Base-by-base conservation (phyloP, 1,140 invertebrate genomes). In the Eriosoma lanigerum region DNA sequence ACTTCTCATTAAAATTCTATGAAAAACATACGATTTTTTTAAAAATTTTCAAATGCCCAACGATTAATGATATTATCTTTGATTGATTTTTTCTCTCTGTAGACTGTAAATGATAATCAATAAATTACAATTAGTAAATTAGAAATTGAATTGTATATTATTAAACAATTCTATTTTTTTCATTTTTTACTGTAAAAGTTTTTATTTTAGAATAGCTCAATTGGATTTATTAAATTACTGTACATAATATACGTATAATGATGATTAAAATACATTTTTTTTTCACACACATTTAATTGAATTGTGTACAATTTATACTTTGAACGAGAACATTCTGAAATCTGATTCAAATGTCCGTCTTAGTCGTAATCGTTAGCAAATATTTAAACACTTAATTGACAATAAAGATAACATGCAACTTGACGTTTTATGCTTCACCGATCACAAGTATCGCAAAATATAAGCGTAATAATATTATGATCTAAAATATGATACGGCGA, bases 331-430 rank as follows among this genome's bases (percentile, higher is more conserved):
- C 3, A 29, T 17, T 29, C 52, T 32, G 19, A 50, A 9, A 72
- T 62, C 58, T 13, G 2, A 29, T 50, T 26, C 26, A 48, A 72
- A 72, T 17, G 26, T 9, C 10, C 29, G 17, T 72, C 52, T 48
- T 58, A 38, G 8, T 38, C 32, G 3, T 54, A 78, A 62, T 78
- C 54, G 54, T 19, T 78, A 46, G 17, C 17, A 78, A 62, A 78
- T 78, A 78, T 62, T 48, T 62, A 78, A 78, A 62, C 17, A 21
- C 4, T 8, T n/a, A 38, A 38, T 38, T 4, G 8, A 38, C 21
- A 29, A 62, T 44, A 46, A 58, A 46, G 38, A 60, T 76, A 76
- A 76, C 6, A 32, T 15, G 12, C 46, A 15, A 60, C 73, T 60
- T 62, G n/a, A 78, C 38, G 32, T 29, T 29, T 32, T 38, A 76